Evolutionary conservation across 1,140 invertebrate genomes (phyloP).

Genomic region (Nebria ingens): DNA sequence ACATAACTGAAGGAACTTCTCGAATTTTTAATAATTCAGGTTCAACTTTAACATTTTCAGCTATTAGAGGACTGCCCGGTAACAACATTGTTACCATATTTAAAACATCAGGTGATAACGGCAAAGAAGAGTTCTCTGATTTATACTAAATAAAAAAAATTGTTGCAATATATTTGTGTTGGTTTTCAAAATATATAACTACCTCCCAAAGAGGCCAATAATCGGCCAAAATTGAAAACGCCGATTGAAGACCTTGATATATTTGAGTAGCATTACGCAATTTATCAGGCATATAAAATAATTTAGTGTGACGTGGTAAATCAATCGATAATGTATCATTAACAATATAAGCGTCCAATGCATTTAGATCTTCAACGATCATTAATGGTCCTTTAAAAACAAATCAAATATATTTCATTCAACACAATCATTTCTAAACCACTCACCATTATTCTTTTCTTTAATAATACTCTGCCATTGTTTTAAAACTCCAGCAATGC

Average conservation of each 20-base stretch:
- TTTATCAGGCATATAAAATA: constrained; percentile 21
- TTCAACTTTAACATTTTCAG: constrained; percentile 40
- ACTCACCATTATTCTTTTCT: constrained; percentile 39
- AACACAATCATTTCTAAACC: too few species aligned
- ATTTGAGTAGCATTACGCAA: constrained; percentile 19
- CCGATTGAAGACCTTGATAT: constrained; percentile 20
- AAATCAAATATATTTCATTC: too few species aligned
- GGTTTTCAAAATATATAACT: too few species aligned
- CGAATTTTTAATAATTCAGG: constrained; percentile 36
- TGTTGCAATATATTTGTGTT: constrained; percentile 10
- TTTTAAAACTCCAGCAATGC: constrained; percentile 43
- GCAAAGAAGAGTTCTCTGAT: too few species aligned
- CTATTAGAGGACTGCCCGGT: constrained; percentile 59
- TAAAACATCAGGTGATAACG: constrained; percentile 36
- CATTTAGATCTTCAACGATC: constrained; percentile 28
- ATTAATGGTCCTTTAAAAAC: constrained; percentile 26
- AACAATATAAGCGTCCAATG: constrained; percentile 26
- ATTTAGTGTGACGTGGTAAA: constrained; percentile 27
- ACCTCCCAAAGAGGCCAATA: constrained; percentile 40
- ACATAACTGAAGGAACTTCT: constrained; percentile 40
- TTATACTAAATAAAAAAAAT: too few species aligned
- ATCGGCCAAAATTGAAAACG: constrained; percentile 26
- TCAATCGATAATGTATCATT: constrained; percentile 31
- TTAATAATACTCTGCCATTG: constrained; percentile 45
- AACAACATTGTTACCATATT: constrained; percentile 58